Evolutionary conservation across 1,140 invertebrate genomes (phyloP), one percentile per base, ranked within the genome.

Genomic region (Brachystomella parvula): DNA sequence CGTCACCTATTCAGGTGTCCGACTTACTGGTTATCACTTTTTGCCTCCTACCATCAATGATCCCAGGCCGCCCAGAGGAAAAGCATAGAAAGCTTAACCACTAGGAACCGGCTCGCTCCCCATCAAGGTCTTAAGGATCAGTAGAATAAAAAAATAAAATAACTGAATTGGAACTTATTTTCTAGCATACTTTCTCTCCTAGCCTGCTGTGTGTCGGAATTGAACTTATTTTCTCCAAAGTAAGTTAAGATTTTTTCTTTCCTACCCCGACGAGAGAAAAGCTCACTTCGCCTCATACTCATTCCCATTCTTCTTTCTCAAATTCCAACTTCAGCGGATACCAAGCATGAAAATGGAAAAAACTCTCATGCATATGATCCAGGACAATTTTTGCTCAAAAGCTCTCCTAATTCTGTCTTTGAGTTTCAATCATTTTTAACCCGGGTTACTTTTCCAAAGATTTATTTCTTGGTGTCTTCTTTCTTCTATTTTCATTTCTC

Each of bases 351-450:
- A 53, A 53, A 53, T 53, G 24, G 58, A 60, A 60, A n/a, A n/a
- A 60, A 60, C 6, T 60, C 24, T 60, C 58, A 60, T 60, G 58
- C 58, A 60, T 60, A 30, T 60, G 28, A 60, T 60, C 15, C 58
- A 21, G 30, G 6, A 9, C 58, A 60, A 60, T 60, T 30, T 30
- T 15, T 9, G 6, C 15, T 60, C 31, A 9, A 12, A 15, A 15
- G 6, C 24, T 33, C 58, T 30, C 29, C 31, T 33, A 29, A 31
- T 19, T 29, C 58, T 33, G 21, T 29, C 15, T 60, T 60, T 44
- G n/a, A n/a, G n/a, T n/a, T 44, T n/a, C n/a, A 44, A 44, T 44
- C 39, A 44, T 44, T 44, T 44, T 44, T n/a, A n/a, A 44, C 9
- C 39, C n/a, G 9, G 9, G 9, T 44, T 44, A 9, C 39, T 12